These are phyloP conservation scores for Drosophila austrosaltans DNA, from an alignment of 2,888 invertebrate genomes.

Conservation along the genomic window DNA sequence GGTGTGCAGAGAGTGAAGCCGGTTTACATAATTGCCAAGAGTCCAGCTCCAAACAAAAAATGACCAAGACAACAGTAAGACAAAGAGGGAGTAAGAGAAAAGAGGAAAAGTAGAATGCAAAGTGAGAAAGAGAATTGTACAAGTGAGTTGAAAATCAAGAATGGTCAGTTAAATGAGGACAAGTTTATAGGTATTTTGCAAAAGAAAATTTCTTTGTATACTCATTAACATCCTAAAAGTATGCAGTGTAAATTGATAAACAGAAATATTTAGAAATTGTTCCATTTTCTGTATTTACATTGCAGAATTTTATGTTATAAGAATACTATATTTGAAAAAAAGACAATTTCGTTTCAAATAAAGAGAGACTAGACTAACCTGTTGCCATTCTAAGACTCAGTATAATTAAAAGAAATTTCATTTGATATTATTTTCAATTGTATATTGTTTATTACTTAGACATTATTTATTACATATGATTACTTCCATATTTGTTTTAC, in stretches of 20 bases:
- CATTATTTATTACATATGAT: constrained; percentile 36
- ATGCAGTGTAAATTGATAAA: constrained; percentile 29
- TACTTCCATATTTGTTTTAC: background rate
- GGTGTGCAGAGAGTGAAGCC: constrained; percentile 61
- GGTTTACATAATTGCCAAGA: constrained; percentile 73
- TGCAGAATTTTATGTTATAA: too few relatives aligned
- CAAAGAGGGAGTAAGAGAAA: background rate
- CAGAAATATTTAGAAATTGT: constrained; percentile 15
- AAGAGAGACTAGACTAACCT: too few relatives aligned
- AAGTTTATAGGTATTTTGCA: background rate
- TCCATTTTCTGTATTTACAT: too few relatives aligned
- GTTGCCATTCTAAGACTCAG: too few relatives aligned
- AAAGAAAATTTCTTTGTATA: background rate
- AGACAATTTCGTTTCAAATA: too few relatives aligned
- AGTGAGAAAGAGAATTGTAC: background rate
- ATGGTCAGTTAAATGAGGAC: background rate
- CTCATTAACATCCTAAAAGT: constrained; percentile 29
- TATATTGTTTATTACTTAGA: constrained; percentile 65
- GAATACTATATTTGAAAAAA: too few relatives aligned
- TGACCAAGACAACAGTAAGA: constrained; percentile 15
- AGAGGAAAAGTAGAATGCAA: background rate
- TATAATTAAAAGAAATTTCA: too few relatives aligned
- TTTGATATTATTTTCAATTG: constrained; percentile 15
- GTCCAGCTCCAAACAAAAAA: constrained; percentile 30
- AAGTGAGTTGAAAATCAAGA: background rate